A percentile compares a stretch with the other conserved stretches of the same genome.
Evolutionary conservation across 2,888 invertebrate genomes (phyloP).

Genomic region (Acrocera orbiculus): DNA sequence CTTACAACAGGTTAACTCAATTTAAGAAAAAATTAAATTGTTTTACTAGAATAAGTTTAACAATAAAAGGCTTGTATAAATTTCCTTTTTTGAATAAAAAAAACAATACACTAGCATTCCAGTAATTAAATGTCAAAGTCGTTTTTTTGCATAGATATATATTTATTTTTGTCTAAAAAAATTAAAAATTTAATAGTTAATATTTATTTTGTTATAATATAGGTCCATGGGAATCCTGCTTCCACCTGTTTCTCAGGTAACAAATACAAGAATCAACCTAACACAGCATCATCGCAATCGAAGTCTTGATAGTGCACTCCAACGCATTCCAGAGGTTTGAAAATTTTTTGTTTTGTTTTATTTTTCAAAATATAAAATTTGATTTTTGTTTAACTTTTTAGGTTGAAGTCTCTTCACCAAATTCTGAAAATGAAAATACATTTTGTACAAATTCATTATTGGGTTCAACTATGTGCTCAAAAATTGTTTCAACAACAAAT

Average conservation of each 20-base stretch:
- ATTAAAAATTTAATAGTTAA: too few relatives aligned
- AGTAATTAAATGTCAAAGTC: too few relatives aligned
- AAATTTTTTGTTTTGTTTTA: background rate
- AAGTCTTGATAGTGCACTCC: constrained; percentile 75
- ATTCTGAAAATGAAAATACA: constrained; percentile 30
- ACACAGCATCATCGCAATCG: constrained; percentile 72
- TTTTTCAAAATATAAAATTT: constrained; percentile 1
- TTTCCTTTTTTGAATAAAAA: too few relatives aligned
- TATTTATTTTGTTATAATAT: constrained; percentile 6
- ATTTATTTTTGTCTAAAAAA: too few relatives aligned
- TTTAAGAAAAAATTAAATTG: too few relatives aligned
- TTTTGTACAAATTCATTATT: constrained; percentile 31
- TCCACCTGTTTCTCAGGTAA: constrained; percentile 32
- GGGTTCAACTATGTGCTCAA: constrained; percentile 31
- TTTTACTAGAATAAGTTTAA: too few relatives aligned
- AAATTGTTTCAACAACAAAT: constrained; percentile 18
- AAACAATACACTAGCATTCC: too few relatives aligned
- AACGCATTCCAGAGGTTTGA: constrained; percentile 64
- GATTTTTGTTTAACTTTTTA: constrained; percentile 12
- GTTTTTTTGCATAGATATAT: too few relatives aligned
- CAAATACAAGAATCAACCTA: constrained; percentile 31
- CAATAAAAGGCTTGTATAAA: too few relatives aligned
- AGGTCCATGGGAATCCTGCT: constrained; percentile 33
- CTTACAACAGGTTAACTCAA: too few relatives aligned
- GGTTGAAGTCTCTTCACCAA: constrained; percentile 32